Percentiles rank a stretch among this genome's conserved stretches.
Conservation (phyloP, 2,797 vertebrate species). For the Syncerus caffer region DNA sequence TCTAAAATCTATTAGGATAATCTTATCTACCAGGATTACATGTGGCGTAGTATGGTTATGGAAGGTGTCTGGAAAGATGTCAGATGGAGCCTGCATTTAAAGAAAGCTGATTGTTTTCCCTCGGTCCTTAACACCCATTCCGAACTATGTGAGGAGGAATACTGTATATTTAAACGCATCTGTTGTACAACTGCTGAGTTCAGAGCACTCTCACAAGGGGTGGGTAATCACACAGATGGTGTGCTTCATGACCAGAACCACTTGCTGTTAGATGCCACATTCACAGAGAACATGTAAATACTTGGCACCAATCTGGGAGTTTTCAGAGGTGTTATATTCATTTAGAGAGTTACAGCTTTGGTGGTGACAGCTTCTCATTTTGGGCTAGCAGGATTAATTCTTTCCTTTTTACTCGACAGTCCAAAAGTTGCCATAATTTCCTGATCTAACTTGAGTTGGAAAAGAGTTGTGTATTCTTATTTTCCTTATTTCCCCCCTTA, state of each 20-base stretch:
- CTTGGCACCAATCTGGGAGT: constrained; percentile 62
- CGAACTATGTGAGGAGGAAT: constrained; percentile 50
- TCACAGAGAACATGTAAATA: constrained; percentile 73
- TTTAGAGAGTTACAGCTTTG: constrained; percentile 69
- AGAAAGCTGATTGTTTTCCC: constrained; percentile 69
- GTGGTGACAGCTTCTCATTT: constrained; percentile 69
- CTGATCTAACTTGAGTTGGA: constrained; percentile 57
- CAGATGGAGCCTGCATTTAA: constrained; percentile 48
- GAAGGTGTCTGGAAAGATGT: constrained; percentile 56
- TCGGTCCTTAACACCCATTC: constrained; percentile 60
- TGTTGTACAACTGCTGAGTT: constrained; percentile 71
- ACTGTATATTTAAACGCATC: constrained; percentile 68
- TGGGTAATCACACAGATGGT: constrained; percentile 68
- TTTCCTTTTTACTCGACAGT: constrained; percentile 70
- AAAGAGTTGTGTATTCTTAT: constrained; percentile 13
- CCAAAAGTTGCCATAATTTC: constrained; percentile 64
- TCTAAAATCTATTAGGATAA: constrained; percentile 5
- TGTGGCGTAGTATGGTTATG: neutral
- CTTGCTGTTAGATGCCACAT: constrained; percentile 66
- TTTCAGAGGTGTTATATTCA: constrained; percentile 74
- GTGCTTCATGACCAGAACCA: constrained; percentile 55
- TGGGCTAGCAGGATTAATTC: constrained; percentile 70
- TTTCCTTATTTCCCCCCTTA: neutral
- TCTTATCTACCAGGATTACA: neutral
- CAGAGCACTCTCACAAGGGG: constrained; percentile 48